phyloP scores from a whole-genome alignment of 2,113 vertebrate genomes.

The Micromys minutus region DNA sequence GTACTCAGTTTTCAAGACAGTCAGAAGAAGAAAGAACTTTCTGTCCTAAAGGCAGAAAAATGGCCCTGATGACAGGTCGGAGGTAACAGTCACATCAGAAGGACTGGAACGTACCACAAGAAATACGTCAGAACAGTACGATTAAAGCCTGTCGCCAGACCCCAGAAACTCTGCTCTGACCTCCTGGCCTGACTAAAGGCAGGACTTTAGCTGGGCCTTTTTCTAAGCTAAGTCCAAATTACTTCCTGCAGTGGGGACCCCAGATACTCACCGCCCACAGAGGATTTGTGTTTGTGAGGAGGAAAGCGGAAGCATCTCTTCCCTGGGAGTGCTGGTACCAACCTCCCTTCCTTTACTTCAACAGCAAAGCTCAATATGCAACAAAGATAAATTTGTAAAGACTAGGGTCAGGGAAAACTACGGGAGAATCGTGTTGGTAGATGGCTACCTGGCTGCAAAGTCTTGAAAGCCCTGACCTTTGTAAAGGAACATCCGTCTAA shows the following conservation, averaged over 20 bases:
- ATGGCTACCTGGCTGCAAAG: not conserved
- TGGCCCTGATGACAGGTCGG: not conserved
- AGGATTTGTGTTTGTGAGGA: not conserved
- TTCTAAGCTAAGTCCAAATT: not conserved
- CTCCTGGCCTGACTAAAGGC: not conserved
- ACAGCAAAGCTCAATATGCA: not conserved
- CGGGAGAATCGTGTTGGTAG: not conserved
- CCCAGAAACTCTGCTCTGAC: not conserved
- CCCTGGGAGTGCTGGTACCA: not conserved
- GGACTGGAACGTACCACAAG: not conserved
- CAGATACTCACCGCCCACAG: not conserved
- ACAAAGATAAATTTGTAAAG: not conserved
- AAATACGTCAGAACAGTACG: not conserved
- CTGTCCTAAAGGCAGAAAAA: not conserved
- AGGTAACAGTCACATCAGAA: not conserved
- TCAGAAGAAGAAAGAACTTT: not conserved
- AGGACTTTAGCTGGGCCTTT: not conserved
- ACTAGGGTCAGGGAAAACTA: not conserved
- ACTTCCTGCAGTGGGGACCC: not conserved
- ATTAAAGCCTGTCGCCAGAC: not conserved
- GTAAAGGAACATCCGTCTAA: not conserved
- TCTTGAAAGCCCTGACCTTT: not conserved
- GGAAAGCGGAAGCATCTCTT: not conserved
- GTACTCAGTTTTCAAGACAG: constrained; percentile 35
- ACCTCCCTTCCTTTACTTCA: not conserved